Evolutionary conservation across 2,113 vertebrate genomes (phyloP).

Genomic region (Protobothrops flavoviridis): DNA sequence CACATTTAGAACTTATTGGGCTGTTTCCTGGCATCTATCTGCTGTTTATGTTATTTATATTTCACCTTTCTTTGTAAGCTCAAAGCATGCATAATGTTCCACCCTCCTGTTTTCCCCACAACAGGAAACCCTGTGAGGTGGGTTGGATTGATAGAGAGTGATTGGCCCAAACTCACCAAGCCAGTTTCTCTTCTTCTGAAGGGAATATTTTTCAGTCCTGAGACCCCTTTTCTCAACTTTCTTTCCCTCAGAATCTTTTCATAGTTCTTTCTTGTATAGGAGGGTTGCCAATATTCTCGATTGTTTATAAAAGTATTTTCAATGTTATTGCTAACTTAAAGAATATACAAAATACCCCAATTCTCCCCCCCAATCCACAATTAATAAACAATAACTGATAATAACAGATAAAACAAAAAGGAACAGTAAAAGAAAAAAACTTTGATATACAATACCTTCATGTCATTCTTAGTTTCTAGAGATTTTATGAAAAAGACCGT

Average conservation of each 20-base stretch:
- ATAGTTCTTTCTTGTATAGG: neutral
- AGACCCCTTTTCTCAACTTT: neutral
- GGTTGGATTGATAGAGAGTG: neutral
- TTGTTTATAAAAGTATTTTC: neutral
- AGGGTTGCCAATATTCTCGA: neutral
- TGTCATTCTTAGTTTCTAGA: neutral
- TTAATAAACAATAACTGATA: neutral
- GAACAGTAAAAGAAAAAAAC: neutral
- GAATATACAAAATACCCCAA: neutral
- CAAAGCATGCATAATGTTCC: neutral
- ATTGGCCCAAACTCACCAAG: neutral
- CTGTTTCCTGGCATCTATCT: neutral
- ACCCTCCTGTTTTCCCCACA: neutral
- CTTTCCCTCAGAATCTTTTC: neutral
- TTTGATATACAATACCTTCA: neutral
- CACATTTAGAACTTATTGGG: neutral
- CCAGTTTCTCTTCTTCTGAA: neutral
- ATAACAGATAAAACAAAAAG: neutral
- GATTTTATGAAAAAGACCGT: neutral
- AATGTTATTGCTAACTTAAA: neutral
- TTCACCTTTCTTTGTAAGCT: neutral
- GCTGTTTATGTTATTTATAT: neutral
- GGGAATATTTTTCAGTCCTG: neutral
- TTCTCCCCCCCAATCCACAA: neutral
- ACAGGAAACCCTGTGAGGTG: neutral